Evolutionary conservation across 2,113 vertebrate genomes (phyloP).

Genomic region (Amazona guildingii): DNA sequence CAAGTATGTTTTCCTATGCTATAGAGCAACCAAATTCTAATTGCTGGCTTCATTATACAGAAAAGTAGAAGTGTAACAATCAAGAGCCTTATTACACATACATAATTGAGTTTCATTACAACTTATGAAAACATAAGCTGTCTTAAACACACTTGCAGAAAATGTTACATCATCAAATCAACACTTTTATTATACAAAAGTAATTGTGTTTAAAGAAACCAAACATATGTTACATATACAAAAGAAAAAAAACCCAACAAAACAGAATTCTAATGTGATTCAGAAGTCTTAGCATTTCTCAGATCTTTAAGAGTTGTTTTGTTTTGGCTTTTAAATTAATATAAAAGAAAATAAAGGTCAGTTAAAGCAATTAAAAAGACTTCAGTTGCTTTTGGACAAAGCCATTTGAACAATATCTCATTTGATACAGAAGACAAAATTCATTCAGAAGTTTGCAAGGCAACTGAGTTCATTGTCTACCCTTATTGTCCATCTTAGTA

Average conservation of each 20-base stretch:
- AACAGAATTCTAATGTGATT: constrained; percentile 53
- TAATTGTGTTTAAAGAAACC: constrained; percentile 80
- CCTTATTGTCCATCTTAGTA: background rate
- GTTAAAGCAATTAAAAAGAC: background rate
- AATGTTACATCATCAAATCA: constrained; percentile 80
- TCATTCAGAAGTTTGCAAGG: background rate
- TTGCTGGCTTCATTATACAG: constrained; percentile 82
- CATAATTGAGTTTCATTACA: constrained; percentile 83
- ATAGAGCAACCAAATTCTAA: constrained; percentile 82
- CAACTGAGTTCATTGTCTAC: background rate
- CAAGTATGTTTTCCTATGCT: constrained; percentile 76
- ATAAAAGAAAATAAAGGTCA: background rate
- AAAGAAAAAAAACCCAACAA: background rate
- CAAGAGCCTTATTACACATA: constrained; percentile 83
- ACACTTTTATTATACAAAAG: constrained; percentile 82
- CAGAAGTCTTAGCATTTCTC: constrained; percentile 40
- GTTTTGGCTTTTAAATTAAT: background rate
- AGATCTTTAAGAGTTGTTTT: constrained; percentile 11
- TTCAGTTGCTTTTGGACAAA: background rate
- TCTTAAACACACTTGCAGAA: constrained; percentile 82
- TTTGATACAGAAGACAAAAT: background rate
- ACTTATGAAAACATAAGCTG: constrained; percentile 84
- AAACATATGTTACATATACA: constrained; percentile 77
- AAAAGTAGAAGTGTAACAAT: constrained; percentile 83
- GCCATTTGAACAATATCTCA: background rate